Evolutionary conservation across 2,797 vertebrate genomes (phyloP), one percentile per base, ranked within the genome.

Genomic region (Chrysocyon brachyurus): DNA sequence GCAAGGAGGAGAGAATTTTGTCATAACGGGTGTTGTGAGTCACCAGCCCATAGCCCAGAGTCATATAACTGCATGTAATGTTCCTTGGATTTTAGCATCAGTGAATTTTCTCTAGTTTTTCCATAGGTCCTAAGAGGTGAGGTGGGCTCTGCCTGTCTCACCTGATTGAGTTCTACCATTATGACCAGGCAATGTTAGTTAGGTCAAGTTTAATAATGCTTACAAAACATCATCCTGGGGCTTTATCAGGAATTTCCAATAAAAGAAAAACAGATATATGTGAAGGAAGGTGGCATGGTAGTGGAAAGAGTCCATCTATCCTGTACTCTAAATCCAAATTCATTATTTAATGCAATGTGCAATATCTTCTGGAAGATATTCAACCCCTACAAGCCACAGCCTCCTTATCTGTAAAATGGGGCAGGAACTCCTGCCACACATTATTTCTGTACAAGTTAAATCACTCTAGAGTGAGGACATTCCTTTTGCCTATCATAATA

Each of bases 361-460:
- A 36, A 36, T 36, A 36, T 40, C 22, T 88, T 94, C 40, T 57
- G 36, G 40, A 92, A 66, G n/a, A 66, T 12, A 11, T 22, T 64
- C 16, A 61, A 22, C 1, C 1, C 28, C 16, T 52, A 10, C 6
- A 16, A 19, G 21, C 49, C 46, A 46, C 21, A 22, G 0, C 14
- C 10, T 73, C 28, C 21, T 79, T 14, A 33, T 46, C 26, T 87
- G 3, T 52, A 66, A 68, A 87, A 19, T 5, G 26, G 12, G 8
- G 24, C 3, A 0, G 5, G 0, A 5, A 33, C 10, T 2, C 16
- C 70, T 63, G 19, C 3, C 11, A 12, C 24, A 28, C 1, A 24
- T 77, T 11, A 61, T 72, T 54, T 82, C 31, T 19, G 17, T 16
- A 68, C 3, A 5, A 46, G 3, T 31, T 40, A 9, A 21, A 33